Evolutionary conservation across 2,797 vertebrate genomes (phyloP), one percentile per base, ranked within the genome.

Genomic region (Pseudomugil gertrudae): DNA sequence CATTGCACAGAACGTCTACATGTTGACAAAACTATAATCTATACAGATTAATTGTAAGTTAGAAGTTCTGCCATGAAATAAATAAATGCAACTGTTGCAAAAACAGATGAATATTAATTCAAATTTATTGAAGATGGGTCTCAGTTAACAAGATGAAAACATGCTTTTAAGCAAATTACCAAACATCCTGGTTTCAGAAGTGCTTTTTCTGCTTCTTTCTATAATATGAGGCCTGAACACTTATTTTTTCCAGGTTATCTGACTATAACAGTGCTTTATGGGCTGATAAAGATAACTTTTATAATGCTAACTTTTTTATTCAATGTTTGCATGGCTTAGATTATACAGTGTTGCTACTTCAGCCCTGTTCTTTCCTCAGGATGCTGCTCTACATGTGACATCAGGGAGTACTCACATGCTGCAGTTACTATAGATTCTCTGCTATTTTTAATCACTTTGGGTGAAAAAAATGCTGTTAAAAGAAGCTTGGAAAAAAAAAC

Each of bases 301-400:
- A 5, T 29, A 29, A 29, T 29, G 3, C 3, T 29, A 32, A 1
- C 17, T 15, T 21, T 53, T 7, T 48, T 9, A 54, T 50, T 61
- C 23, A 73, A 9, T 0, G 0, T 40, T 26, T 66, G 24, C 8
- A 1, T 29, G 10, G 5, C 21, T 60, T 45, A 19, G 9, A 8
- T 33, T 38, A 4, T 11, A 48, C 47, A 53, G 10, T 58, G 40
- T 24, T 60, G 47, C 19, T 40, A 0, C 30, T 53, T 58, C 26
- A 45, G 19, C 51, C 52, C 33, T 6, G 9, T 53, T 35, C 23
- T 9, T 6, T 48, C 36, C 23, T 54, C 52, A 36, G 47, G 62
- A 59, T 63, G 24, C 21, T 43, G 63, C 7, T 56, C 50, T 51
- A n/a, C 58, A 54, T 55, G 19, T 66, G 33, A 57, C 30, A 26